Base-by-base conservation (phyloP, 2,113 vertebrate species). In the Hippocampus abdominalis region DNA sequence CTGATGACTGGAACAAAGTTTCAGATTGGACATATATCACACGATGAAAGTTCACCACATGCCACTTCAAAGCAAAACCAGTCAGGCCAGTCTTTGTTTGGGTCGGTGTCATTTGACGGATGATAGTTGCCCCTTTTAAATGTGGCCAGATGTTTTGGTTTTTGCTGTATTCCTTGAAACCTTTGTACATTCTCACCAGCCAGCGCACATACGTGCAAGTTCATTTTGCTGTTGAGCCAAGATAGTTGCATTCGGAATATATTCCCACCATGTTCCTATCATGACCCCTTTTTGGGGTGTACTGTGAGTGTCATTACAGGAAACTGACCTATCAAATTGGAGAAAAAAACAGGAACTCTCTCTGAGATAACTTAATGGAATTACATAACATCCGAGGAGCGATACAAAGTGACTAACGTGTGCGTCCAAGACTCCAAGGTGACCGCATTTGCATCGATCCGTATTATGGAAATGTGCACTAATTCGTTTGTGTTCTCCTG, bases 61-160 rank as follows among this genome's bases (percentile, higher is more conserved):
- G 65, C 66, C 46, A 40, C 13, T 71, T 53, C 23, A 36, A 53
- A 69, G 56, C 40, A 42, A 68, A 70, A 72, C 67, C 57, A 21
- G 42, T 23, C 29, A 3, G 15, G 23, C 6, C 63, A 75, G 64
- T 60, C 46, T 71, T 73, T 75, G 63, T 80, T 76, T 70, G 64
- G 36, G 67, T 75, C 44, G 66, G 51, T 64, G 40, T 71, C 39
- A 73, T 81, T 78, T 74, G 64, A 74, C 53, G 59, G 59, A 70
- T 74, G 46, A 72, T 64, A 68, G 66, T 67, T 74, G 12, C 46
- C 68, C 69, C 78, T 78, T 80, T 70, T 56, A 81, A 73, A 71
- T 53, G 32, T 49, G 46, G 68, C 63, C 80, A 83, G 80, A 77
- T 81, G 86, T 72, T 54, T 59, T 27, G 25, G 25, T 16, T 80